Evolutionary conservation across 2,797 vertebrate genomes (phyloP).

Genomic region (Semotilus atromaculatus): DNA sequence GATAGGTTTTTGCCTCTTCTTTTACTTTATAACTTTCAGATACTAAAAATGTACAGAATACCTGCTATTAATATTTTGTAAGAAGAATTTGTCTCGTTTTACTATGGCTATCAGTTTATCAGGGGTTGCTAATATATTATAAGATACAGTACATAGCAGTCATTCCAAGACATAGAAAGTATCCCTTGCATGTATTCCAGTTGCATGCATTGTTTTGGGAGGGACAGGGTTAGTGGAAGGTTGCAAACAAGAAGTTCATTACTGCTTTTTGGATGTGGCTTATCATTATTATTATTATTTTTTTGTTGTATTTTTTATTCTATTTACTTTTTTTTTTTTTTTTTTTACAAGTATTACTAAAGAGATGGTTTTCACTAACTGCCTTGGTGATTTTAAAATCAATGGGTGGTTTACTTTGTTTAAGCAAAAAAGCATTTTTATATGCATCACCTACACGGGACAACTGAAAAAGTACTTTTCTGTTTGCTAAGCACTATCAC

Average conservation of each 20-base stretch:
- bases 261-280: constrained; percentile 76
- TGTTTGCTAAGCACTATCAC: constrained; percentile 74
- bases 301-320: background rate
- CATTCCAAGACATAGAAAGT: constrained; percentile 85
- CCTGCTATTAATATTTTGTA: constrained; percentile 96
- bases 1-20: constrained; percentile 85
- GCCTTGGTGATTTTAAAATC: constrained; percentile 33
- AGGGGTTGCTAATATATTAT: constrained; percentile 80
- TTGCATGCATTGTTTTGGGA: constrained; percentile 72
- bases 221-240: constrained; percentile 38
- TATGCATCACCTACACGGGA: constrained; percentile 39
- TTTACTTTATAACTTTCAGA: constrained; percentile 94
- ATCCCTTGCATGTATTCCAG: constrained; percentile 81
- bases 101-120: constrained; percentile 92
- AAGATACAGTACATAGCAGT: constrained; percentile 75
- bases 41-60: constrained; percentile 89
- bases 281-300: constrained; percentile 68
- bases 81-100: constrained; percentile 91
- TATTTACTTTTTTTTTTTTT: too few relatives aligned
- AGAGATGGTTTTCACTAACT: constrained; percentile 29
- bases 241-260: constrained; percentile 62
- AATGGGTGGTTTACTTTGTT: background rate
- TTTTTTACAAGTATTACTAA: constrained; percentile 45
- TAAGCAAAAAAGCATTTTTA: constrained; percentile 41
- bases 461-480: constrained; percentile 45